Evolutionary conservation across 2,888 invertebrate genomes (phyloP).

Genomic region (Elmis aenea): DNA sequence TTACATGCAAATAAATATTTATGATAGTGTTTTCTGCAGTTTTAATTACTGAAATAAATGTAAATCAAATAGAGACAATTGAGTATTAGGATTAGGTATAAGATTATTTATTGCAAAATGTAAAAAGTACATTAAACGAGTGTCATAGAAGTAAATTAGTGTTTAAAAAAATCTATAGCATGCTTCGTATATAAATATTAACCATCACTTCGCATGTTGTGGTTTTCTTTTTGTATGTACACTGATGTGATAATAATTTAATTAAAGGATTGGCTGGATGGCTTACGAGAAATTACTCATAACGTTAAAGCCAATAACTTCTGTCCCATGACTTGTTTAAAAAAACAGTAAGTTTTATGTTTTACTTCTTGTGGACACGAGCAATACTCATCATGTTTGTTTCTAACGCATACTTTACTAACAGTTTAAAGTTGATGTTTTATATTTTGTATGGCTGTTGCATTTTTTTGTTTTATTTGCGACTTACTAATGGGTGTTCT

Average conservation of each 20-base stretch:
- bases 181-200: too few species aligned
- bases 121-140: too few species aligned
- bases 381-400: conserved; percentile 11
- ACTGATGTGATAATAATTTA: conserved; percentile 13
- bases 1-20: too few species aligned
- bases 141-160: too few species aligned
- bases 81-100: too few species aligned
- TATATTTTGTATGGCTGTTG: too few species aligned
- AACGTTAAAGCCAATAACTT: conserved; percentile 99
- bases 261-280: conserved; percentile 91
- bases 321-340: conserved; percentile 96
- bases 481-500: neutral
- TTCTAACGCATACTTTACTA: conserved; percentile 11
- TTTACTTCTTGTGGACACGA: conserved; percentile 22
- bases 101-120: too few species aligned
- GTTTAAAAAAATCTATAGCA: neutral
- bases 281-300: conserved; percentile 90
- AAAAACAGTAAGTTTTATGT: conserved; percentile 90
- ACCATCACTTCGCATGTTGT: neutral
- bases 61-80: too few species aligned
- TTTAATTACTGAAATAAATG: too few species aligned
- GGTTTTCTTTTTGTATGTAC: neutral
- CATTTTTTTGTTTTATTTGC: conserved; percentile 10
- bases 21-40: too few species aligned
- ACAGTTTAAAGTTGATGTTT: too few species aligned